These are phyloP conservation scores for Metallyticus violacea DNA, from an alignment of 2,888 invertebrate genomes.

Conservation along the genomic window DNA sequence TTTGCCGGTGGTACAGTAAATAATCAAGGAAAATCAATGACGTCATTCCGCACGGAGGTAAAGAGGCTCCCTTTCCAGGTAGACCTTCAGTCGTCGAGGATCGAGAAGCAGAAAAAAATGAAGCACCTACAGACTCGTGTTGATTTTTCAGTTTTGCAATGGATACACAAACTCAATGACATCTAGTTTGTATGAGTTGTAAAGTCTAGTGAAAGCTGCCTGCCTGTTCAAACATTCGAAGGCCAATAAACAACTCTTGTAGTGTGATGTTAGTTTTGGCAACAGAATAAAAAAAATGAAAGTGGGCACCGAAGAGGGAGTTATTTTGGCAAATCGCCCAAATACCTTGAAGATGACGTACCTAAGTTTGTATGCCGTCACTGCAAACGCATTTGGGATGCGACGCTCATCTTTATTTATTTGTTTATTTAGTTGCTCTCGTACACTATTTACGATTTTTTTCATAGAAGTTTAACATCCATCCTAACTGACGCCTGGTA, in stretches of 20 bases:
- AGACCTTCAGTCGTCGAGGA: not conserved
- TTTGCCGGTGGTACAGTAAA: too few relatives aligned
- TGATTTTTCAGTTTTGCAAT: not conserved
- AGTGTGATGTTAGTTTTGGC: not conserved
- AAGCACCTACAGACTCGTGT: not conserved
- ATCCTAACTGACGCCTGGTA: not conserved
- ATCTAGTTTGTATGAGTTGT: not conserved
- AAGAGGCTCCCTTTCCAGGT: not conserved
- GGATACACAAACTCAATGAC: not conserved
- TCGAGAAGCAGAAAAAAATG: not conserved
- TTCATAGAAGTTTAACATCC: not conserved
- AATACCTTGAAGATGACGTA: not conserved
- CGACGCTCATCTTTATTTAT: not conserved
- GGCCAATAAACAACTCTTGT: not conserved
- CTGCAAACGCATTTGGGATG: not conserved
- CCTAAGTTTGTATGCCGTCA: not conserved
- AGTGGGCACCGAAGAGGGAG: not conserved
- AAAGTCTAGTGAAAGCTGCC: not conserved
- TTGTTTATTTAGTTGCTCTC: not conserved
- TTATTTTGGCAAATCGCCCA: not conserved
- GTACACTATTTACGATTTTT: not conserved
- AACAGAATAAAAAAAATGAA: not conserved
- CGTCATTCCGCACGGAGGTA: not conserved
- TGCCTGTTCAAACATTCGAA: not conserved
- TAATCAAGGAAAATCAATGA: not conserved